Evolutionary conservation across 2,888 invertebrate species (phyloP).

Genomic region (Lithophane socia): DNA sequence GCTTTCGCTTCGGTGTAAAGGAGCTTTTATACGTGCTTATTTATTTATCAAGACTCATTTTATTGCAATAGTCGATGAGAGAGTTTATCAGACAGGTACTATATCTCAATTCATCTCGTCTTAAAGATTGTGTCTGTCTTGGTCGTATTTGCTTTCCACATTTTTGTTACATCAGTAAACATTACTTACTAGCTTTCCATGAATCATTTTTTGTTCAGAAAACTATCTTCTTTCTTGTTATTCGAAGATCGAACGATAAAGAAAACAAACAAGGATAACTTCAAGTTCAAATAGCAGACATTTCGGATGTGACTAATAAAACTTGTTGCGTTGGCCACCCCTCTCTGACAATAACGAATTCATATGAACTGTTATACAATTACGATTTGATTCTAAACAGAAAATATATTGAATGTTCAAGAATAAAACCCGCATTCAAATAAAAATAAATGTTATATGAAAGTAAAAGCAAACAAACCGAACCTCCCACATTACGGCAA

Average conservation of each 20-base stretch:
- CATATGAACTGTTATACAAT: slow-evolving; percentile 18
- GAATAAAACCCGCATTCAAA: slow-evolving; percentile 28
- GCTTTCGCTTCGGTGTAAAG: slow-evolving; percentile 60
- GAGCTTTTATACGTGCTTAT: slow-evolving; percentile 47
- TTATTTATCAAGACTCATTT: slow-evolving; percentile 64
- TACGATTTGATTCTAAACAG: slow-evolving; percentile 18
- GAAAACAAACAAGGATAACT: slow-evolving; percentile 65
- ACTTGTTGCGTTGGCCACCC: slow-evolving; percentile 43
- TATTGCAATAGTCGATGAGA: slow-evolving; percentile 65
- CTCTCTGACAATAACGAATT: slow-evolving; percentile 22
- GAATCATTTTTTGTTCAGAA: slow-evolving; percentile 31
- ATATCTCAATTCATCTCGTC: slow-evolving; percentile 6
- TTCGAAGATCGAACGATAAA: slow-evolving; percentile 54
- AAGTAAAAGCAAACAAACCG: slow-evolving; percentile 46
- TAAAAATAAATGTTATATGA: slow-evolving; percentile 23
- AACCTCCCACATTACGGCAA: slow-evolving; percentile 52
- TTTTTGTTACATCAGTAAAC: slow-evolving; percentile 32
- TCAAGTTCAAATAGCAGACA: slow-evolving; percentile 53
- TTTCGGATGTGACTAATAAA: slow-evolving; percentile 47
- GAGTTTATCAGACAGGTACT: slow-evolving; percentile 33
- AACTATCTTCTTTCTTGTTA: slow-evolving; percentile 38
- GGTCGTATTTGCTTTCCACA: slow-evolving; percentile 37
- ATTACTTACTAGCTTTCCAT: slow-evolving; percentile 35
- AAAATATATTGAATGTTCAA: slow-evolving; percentile 1
- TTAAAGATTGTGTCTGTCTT: slow-evolving; percentile 14